Evolutionary conservation across 1,140 invertebrate genomes (phyloP).

Genomic region (Scaptodrosophila lebanonensis): DNA sequence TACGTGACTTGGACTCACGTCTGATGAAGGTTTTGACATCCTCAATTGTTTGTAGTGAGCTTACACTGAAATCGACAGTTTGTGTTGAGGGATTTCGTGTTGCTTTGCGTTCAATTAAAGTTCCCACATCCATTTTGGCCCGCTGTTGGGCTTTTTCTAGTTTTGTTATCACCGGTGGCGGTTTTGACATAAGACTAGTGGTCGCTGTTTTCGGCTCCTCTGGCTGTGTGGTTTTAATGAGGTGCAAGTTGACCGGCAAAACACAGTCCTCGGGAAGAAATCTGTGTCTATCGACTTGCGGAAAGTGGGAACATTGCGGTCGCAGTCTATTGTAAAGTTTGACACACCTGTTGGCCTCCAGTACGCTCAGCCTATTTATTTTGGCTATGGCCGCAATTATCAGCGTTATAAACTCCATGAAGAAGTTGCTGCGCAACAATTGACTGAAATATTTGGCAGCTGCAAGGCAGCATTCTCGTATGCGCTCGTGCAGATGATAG

Average conservation of each 20-base stretch:
- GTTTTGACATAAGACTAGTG: conserved; percentile 1
- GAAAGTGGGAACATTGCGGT: conserved; percentile 32
- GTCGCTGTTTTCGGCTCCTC: not conserved
- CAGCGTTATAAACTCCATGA: conserved; percentile 55
- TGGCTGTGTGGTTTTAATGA: not conserved
- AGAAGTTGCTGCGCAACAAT: conserved; percentile 57
- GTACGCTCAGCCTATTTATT: conserved; percentile 40
- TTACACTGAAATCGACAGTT: conserved; percentile 15
- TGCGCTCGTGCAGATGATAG: conserved; percentile 49
- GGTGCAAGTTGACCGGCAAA: conserved; percentile 22
- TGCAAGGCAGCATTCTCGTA: conserved; percentile 51
- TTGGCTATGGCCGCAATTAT: conserved; percentile 63
- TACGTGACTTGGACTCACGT: conserved; percentile 43
- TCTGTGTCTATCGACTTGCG: conserved; percentile 36
- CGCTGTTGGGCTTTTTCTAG: conserved; percentile 33
- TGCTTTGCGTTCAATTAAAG: conserved; percentile 28
- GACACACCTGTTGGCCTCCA: conserved; percentile 40
- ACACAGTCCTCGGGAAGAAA: conserved; percentile 29
- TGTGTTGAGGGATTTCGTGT: not conserved
- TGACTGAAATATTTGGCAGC: conserved; percentile 54
- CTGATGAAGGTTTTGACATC: conserved; percentile 52
- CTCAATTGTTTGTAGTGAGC: conserved; percentile 32
- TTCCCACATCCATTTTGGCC: conserved; percentile 46
- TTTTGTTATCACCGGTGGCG: conserved; percentile 34
- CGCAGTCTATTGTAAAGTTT: conserved; percentile 49